Conservation (phyloP, 1,140 invertebrate species). For the Carposina sasakii region DNA sequence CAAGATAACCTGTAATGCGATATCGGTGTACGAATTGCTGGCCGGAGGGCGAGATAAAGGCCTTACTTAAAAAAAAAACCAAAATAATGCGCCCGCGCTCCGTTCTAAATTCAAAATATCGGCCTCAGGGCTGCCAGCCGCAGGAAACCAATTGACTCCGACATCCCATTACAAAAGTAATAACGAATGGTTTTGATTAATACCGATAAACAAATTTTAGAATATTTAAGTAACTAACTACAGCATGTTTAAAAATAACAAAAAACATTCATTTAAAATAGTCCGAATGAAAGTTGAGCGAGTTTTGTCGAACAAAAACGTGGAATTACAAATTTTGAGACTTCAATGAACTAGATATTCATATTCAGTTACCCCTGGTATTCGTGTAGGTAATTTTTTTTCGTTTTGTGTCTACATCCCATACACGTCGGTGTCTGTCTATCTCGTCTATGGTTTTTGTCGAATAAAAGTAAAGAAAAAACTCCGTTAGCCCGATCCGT, state of each 20-base stretch:
- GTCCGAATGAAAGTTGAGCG: too few relatives aligned
- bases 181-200: too few relatives aligned
- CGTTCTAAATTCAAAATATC: conserved; percentile 55
- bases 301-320: too few relatives aligned
- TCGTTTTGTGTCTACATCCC: conserved; percentile 43
- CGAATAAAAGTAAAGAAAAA: conserved; percentile 44
- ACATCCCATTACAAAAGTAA: too few relatives aligned
- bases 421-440: conserved; percentile 50
- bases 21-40: conserved; percentile 40
- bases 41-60: conserved; percentile 54
- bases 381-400: conserved; percentile 37
- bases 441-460: conserved; percentile 60
- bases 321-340: too few relatives aligned
- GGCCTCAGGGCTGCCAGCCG: conserved; percentile 29
- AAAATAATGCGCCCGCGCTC: conserved; percentile 40
- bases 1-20: conserved; percentile 51
- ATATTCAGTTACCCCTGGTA: too few relatives aligned
- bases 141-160: too few relatives aligned
- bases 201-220: too few relatives aligned
- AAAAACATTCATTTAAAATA: too few relatives aligned
- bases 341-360: too few relatives aligned
- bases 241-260: too few relatives aligned
- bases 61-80: conserved; percentile 52
- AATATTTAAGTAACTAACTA: too few relatives aligned
- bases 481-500: conserved; percentile 58